phyloP scores from a whole-genome alignment of 2,888 invertebrate species.

The Elegia similella region DNA sequence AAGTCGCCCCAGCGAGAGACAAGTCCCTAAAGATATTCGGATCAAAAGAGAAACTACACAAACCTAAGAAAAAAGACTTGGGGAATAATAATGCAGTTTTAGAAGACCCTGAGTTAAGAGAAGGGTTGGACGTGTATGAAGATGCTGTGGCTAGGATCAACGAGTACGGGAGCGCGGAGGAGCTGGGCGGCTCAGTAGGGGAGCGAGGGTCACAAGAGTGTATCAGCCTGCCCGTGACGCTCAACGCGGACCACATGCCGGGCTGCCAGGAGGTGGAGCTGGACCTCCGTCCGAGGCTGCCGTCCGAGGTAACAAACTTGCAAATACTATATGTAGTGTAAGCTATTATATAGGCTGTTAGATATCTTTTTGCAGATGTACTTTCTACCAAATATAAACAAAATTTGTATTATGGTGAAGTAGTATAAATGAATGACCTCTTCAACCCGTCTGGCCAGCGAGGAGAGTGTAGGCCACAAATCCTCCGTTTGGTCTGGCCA shows the following conservation, averaged over 20 bases:
- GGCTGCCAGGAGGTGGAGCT: constrained; percentile 75
- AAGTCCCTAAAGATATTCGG: constrained; percentile 77
- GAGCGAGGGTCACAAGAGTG: constrained; percentile 73
- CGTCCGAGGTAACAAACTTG: constrained; percentile 65
- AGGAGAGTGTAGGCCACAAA: too few relatives aligned
- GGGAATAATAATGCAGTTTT: constrained; percentile 75
- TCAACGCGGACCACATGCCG: constrained; percentile 74
- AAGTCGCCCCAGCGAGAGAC: constrained; percentile 72
- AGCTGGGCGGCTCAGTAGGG: constrained; percentile 65
- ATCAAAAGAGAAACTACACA: constrained; percentile 77
- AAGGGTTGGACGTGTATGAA: constrained; percentile 59
- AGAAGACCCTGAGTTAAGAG: constrained; percentile 72
- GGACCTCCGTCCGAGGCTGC: constrained; percentile 66
- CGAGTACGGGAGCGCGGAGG: constrained; percentile 73
- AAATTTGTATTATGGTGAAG: too few relatives aligned
- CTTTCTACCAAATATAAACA: too few relatives aligned
- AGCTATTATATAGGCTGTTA: too few relatives aligned
- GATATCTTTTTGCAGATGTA: too few relatives aligned
- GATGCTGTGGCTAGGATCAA: constrained; percentile 54
- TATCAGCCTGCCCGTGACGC: constrained; percentile 71
- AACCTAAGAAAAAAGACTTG: constrained; percentile 71
- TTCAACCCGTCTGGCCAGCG: too few relatives aligned
- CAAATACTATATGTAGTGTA: not conserved
- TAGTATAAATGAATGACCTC: too few relatives aligned
- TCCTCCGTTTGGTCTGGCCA: too few relatives aligned